phyloP scores from a whole-genome alignment of 1,140 invertebrate genomes.

The Drosophila parabipectinata region DNA sequence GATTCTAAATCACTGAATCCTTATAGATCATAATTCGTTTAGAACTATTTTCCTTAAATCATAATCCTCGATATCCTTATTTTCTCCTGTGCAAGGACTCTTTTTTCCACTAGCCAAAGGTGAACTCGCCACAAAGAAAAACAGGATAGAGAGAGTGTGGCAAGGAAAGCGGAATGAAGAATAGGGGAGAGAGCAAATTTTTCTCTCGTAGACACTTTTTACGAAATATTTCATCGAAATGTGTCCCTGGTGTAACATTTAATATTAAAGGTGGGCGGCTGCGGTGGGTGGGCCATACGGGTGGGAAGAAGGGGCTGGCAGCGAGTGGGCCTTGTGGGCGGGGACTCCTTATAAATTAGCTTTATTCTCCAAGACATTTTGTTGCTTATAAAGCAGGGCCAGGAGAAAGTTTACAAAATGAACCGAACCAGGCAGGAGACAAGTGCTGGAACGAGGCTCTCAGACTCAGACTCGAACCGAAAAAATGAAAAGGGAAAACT shows the following conservation, averaged over 20 bases:
- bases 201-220: conserved; percentile 83
- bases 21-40: neutral
- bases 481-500: conserved; percentile 29
- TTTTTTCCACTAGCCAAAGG: conserved; percentile 16
- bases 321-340: conserved; percentile 6
- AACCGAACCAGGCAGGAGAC: conserved; percentile 29
- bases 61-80: neutral
- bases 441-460: no score
- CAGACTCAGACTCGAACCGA: neutral
- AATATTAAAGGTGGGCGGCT: conserved; percentile 80
- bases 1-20: neutral
- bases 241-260: conserved; percentile 84
- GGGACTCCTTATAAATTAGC: conserved; percentile 80
- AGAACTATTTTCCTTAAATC: neutral
- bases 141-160: conserved; percentile 3
- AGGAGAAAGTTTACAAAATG: conserved; percentile 73
- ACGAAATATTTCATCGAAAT: conserved; percentile 84
- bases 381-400: conserved; percentile 74
- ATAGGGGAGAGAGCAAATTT: conserved; percentile 53
- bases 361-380: conserved; percentile 82
- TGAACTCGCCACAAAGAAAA: conserved; percentile 17
- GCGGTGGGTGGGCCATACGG: conserved; percentile 22
- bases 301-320: neutral
- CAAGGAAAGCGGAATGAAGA: neutral
- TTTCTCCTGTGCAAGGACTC: neutral